Base-by-base conservation (phyloP, 2,888 invertebrate genomes). In the Melipona beecheii region DNA sequence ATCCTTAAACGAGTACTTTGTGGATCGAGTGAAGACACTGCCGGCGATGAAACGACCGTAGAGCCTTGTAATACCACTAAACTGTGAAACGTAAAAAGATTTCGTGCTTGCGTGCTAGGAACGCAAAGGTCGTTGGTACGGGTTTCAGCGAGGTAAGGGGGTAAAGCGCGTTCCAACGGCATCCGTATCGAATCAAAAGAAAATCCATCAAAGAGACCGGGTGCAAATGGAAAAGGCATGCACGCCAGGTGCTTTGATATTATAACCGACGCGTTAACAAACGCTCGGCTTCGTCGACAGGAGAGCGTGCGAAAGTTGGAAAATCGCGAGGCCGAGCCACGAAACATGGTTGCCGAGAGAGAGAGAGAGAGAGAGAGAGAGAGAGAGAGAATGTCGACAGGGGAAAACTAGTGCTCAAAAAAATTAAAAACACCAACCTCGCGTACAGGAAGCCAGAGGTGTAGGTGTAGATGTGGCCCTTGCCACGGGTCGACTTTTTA, bases 161-260 rank as follows among this genome's bases (percentile, higher is more conserved):
- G 73, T 64, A 80, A 81, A 85, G 74, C 70, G 75, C 60, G 56
- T 56, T 60, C 75, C 60, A 27, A 17, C 69, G 60, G 58, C 77
- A 69, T 73, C 80, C 83, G 89, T 90, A 91, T 92, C 90, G 91
- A 93, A 93, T 93, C 91, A 93, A 93, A 93, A 93, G 92, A 92
- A 90, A 93, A 92, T 92, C 90, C 92, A 92, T 93, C 93, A 93
- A 93, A 93, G 92, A 90, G 90, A 90, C 90, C 64, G 36, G 83
- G 90, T 87, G 90, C 90, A 92, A 92, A 93, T 91, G 92, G 91
- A 92, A 91, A 85, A 86, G 82, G 78, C 62, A 83, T 74, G 79
- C 69, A 74, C 70, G 65, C 73, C 49, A 83, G 86, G 27, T 83
- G 90, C 92, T 93, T 93, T 93, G 92, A 93, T 90, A 87, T 83